Evolutionary conservation across 2,113 vertebrate species (phyloP).

Genomic region (Rhynchopsitta pachyrhyncha): DNA sequence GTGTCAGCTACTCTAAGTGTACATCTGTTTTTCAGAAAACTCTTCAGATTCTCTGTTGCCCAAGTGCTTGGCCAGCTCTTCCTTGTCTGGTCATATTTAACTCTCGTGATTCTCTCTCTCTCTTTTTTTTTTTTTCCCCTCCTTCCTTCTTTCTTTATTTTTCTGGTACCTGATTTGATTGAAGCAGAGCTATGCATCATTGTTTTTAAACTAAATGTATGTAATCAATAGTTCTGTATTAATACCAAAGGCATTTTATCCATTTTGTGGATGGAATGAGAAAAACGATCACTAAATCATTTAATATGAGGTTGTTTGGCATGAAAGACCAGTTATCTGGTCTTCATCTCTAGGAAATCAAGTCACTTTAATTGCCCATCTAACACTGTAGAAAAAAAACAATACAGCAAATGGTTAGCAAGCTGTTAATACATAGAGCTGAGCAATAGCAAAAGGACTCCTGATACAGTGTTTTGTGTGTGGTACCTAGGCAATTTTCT

Average conservation of each 20-base stretch:
- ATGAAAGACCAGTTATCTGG: background rate
- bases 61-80: background rate
- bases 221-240: background rate
- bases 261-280: background rate
- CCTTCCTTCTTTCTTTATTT: no score
- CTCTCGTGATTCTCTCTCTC: background rate
- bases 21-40: background rate
- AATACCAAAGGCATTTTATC: background rate
- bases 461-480: background rate
- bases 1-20: background rate
- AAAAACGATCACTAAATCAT: background rate
- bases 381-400: background rate
- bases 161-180: background rate
- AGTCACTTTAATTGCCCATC: background rate
- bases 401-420: background rate
- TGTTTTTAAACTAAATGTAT: background rate
- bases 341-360: background rate
- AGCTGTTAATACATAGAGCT: background rate
- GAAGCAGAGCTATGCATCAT: background rate
- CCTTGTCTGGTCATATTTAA: background rate
- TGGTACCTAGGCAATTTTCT: background rate
- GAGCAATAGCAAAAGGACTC: background rate
- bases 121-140: background rate
- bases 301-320: background rate
- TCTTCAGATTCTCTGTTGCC: background rate